Percentiles rank a stretch among this genome's conserved stretches.
Conservation (phyloP, 2,797 vertebrate species). For the Manis pentadactyla region DNA sequence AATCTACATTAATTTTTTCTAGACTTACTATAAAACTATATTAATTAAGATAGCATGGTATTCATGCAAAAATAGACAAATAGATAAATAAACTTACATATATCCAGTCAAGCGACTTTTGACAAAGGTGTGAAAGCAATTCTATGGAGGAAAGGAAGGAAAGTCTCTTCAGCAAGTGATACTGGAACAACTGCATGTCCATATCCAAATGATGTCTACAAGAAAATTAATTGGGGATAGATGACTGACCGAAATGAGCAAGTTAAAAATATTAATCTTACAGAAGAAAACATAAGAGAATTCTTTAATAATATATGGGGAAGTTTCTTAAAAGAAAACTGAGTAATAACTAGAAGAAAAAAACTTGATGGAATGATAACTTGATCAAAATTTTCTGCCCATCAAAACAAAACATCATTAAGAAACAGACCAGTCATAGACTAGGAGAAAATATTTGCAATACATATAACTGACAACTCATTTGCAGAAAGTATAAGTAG, state of each 20-base stretch:
- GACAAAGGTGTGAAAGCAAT: neutral
- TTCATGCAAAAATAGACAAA: neutral
- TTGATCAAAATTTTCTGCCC: neutral
- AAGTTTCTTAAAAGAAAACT: neutral
- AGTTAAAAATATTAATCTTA: neutral
- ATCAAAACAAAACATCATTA: constrained; percentile 5
- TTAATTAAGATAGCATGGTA: neutral
- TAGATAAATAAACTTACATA: neutral
- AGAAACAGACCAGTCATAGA: neutral
- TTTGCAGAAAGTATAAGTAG: neutral
- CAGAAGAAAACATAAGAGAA: neutral
- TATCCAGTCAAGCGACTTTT: neutral
- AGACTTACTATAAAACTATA: neutral
- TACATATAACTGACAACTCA: neutral
- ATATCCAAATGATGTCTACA: neutral
- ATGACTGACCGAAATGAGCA: neutral
- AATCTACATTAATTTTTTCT: neutral
- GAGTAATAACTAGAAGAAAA: neutral
- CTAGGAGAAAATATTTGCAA: neutral
- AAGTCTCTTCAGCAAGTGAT: neutral
- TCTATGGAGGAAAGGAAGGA: neutral
- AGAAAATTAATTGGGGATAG: neutral
- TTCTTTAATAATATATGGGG: neutral
- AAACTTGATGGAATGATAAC: neutral
- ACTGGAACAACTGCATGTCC: neutral